These are phyloP conservation scores for Hemiscyllium ocellatum DNA, from an alignment of 2,113 vertebrate species.

Conservation along the genomic window DNA sequence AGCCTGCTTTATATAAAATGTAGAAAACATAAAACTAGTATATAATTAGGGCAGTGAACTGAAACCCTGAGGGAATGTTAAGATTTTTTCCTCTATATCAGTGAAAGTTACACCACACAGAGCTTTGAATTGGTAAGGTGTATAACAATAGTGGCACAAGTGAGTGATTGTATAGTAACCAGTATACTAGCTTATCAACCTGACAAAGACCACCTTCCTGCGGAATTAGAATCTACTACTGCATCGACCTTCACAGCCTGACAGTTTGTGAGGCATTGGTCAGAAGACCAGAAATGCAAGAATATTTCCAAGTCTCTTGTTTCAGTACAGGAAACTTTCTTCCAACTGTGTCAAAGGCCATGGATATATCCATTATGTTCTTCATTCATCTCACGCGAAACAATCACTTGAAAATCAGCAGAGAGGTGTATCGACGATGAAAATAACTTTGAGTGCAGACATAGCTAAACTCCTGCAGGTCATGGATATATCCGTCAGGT, in stretches of 20 bases:
- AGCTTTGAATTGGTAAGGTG: neutral
- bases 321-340: neutral
- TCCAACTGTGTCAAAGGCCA: slow-evolving; percentile 7
- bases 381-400: neutral
- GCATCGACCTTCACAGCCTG: slow-evolving; percentile 30
- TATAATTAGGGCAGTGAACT: slow-evolving; percentile 32
- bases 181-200: slow-evolving; percentile 2
- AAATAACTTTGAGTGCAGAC: neutral
- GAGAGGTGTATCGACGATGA: neutral
- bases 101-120: slow-evolving; percentile 6
- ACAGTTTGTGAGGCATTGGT: slow-evolving; percentile 1
- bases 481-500: neutral
- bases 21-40: slow-evolving; percentile 34
- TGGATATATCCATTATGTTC: neutral
- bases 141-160: slow-evolving; percentile 2
- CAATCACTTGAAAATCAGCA: neutral
- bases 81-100: slow-evolving; percentile 27
- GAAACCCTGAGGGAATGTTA: slow-evolving; percentile 39
- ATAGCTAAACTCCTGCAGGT: neutral
- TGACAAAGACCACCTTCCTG: slow-evolving; percentile 14
- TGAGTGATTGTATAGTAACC: slow-evolving; percentile 16
- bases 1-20: slow-evolving; percentile 33
- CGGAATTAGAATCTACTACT: slow-evolving; percentile 19
- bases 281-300: slow-evolving; percentile 23
- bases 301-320: slow-evolving; percentile 21